A percentile compares a stretch with the other conserved stretches of the same genome.
These are phyloP conservation scores for Myrmophylax atrothorax DNA, from an alignment of 2,113 vertebrate genomes.

Conservation along the genomic window DNA sequence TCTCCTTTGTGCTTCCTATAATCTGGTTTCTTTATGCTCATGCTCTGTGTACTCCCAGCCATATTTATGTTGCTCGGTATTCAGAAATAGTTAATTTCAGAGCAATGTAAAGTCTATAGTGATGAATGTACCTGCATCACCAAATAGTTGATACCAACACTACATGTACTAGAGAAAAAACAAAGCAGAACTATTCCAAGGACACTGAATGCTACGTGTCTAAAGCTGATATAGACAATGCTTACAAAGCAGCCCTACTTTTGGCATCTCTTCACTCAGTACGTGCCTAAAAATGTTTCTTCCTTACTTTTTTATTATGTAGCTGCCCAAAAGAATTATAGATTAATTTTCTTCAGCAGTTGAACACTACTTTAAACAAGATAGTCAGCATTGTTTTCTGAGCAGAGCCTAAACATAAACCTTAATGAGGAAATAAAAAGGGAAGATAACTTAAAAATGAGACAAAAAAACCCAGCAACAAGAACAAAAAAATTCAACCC, in stretches of 20 bases:
- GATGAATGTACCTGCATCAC: not conserved
- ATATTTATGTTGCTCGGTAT: not conserved
- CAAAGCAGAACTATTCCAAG: not conserved
- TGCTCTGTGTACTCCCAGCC: not conserved
- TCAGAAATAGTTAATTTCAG: not conserved
- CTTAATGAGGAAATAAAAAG: not conserved
- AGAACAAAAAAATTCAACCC: rapidly evolving
- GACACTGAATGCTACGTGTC: not conserved
- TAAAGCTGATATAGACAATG: not conserved
- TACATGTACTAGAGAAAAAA: not conserved
- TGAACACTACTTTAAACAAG: not conserved
- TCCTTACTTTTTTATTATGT: not conserved
- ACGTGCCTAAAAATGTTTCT: not conserved
- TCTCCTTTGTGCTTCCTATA: not conserved
- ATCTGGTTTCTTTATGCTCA: not conserved
- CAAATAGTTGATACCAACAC: not conserved
- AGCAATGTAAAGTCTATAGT: not conserved
- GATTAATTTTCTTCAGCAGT: not conserved
- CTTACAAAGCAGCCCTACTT: not conserved
- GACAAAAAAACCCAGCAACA: not conserved
- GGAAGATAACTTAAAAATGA: rapidly evolving
- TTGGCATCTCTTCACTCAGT: not conserved
- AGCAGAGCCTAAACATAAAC: not conserved
- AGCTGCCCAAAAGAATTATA: not conserved
- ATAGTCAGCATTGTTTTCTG: not conserved